These are phyloP conservation scores for Eupithecia inturbata DNA, from an alignment of 2,888 invertebrate genomes.

Conservation along the genomic window DNA sequence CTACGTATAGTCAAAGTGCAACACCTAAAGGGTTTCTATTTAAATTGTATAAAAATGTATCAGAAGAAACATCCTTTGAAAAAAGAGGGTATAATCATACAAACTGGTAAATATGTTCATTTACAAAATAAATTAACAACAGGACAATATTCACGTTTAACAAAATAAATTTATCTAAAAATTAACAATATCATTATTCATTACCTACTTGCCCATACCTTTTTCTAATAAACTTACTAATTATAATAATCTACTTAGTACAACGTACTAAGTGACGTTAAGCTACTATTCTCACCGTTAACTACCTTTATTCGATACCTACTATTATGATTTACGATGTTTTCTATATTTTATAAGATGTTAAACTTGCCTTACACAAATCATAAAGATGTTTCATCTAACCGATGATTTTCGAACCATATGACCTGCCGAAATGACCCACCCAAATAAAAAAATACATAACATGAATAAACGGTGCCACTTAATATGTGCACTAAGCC, in stretches of 20 bases:
- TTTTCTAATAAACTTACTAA: constrained; percentile 61
- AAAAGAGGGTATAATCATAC: constrained; percentile 50
- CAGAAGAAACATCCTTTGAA: constrained; percentile 45
- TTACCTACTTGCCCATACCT: constrained; percentile 47
- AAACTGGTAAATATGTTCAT: constrained; percentile 53
- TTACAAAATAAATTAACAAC: constrained; percentile 57
- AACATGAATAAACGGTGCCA: not conserved
- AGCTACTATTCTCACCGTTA: constrained; percentile 51
- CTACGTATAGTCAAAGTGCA: constrained; percentile 31
- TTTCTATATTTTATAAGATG: not conserved
- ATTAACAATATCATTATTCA: constrained; percentile 58
- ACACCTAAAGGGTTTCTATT: constrained; percentile 51
- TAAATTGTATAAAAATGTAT: constrained; percentile 32
- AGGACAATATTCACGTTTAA: constrained; percentile 68
- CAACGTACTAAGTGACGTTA: constrained; percentile 60
- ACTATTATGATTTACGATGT: not conserved
- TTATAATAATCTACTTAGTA: constrained; percentile 54
- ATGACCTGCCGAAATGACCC: not conserved
- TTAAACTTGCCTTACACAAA: not conserved
- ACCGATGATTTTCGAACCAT: not conserved
- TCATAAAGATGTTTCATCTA: not conserved
- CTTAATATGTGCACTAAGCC: not conserved
- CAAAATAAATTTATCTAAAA: constrained; percentile 79
- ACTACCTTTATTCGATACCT: constrained; percentile 39
- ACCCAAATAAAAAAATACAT: not conserved